Conservation (phyloP, 2,113 vertebrate species). For the Chaetodon auriga region DNA sequence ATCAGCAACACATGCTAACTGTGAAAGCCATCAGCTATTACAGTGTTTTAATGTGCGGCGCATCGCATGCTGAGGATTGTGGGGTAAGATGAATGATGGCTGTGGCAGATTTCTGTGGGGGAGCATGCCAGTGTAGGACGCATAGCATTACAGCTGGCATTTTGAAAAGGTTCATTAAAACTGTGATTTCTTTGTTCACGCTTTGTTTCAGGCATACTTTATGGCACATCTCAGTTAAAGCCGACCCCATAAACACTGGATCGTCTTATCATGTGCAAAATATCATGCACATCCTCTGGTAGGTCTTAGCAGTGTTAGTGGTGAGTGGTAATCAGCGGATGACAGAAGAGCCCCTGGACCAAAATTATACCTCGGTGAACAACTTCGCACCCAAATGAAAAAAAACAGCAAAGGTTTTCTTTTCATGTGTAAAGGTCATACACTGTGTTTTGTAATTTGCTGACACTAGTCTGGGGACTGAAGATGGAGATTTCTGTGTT, state of each 20-base stretch:
- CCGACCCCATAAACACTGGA: conserved; percentile 53
- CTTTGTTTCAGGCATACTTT: conserved; percentile 65
- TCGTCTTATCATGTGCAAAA: conserved; percentile 42
- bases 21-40: conserved; percentile 83
- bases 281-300: conserved; percentile 5
- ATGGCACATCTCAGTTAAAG: conserved; percentile 55
- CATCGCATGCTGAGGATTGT: conserved; percentile 74
- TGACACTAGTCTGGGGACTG: conserved; percentile 82
- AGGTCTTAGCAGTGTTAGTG: conserved; percentile 35
- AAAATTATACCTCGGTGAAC: conserved; percentile 69
- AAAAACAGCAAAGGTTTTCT: conserved; percentile 69
- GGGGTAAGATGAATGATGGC: conserved; percentile 80
- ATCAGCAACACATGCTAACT: conserved; percentile 84
- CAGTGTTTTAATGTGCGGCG: conserved; percentile 80
- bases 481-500: conserved; percentile 85
- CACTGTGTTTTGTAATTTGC: conserved; percentile 83
- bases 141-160: conserved; percentile 76
- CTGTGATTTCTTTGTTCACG: conserved; percentile 71
- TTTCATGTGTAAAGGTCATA: conserved; percentile 83
- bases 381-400: conserved; percentile 64
- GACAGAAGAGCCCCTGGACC: conserved; percentile 61
- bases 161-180: conserved; percentile 75
- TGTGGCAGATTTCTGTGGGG: conserved; percentile 75
- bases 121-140: conserved; percentile 56
- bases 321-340: conserved; percentile 62